These are phyloP conservation scores for Clanis bilineata DNA, from an alignment of 2,888 invertebrate genomes.

Conservation along the genomic window DNA sequence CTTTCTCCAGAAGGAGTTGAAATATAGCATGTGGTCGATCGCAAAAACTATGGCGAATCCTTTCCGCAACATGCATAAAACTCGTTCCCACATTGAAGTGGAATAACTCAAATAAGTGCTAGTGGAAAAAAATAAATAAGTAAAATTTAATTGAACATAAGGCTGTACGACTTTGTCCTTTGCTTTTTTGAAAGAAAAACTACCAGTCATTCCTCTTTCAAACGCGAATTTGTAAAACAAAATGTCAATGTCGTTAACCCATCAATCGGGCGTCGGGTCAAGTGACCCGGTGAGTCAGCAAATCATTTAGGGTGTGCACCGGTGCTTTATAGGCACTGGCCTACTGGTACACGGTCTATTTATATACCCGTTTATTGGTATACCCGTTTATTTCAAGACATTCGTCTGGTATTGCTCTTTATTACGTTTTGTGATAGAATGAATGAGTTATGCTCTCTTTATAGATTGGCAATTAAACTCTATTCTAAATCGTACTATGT, in stretches of 20 bases:
- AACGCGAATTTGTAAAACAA: neutral
- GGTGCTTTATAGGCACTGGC: neutral
- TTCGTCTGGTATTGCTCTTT: slow-evolving; percentile 1
- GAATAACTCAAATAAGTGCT: too few relatives aligned
- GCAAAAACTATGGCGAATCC: too few relatives aligned
- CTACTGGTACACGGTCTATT: neutral
- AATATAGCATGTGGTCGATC: too few relatives aligned
- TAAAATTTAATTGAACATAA: too few relatives aligned
- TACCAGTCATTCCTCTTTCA: too few relatives aligned
- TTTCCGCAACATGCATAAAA: too few relatives aligned
- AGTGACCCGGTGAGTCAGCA: slow-evolving; percentile 3
- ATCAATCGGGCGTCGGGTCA: neutral
- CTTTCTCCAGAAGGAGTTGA: too few relatives aligned
- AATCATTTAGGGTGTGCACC: slow-evolving; percentile 1
- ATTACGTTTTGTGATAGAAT: neutral
- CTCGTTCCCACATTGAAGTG: too few relatives aligned
- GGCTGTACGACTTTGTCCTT: too few relatives aligned
- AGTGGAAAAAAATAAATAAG: too few relatives aligned
- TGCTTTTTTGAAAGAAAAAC: too few relatives aligned
- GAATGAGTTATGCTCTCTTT: neutral
- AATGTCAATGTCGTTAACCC: neutral
- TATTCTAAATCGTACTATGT: too few relatives aligned
- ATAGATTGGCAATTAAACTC: neutral
- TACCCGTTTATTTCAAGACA: slow-evolving; percentile 1
- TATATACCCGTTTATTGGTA: neutral